Conservation (phyloP, 1,140 invertebrate species). For the Dendrolimus punctatus region DNA sequence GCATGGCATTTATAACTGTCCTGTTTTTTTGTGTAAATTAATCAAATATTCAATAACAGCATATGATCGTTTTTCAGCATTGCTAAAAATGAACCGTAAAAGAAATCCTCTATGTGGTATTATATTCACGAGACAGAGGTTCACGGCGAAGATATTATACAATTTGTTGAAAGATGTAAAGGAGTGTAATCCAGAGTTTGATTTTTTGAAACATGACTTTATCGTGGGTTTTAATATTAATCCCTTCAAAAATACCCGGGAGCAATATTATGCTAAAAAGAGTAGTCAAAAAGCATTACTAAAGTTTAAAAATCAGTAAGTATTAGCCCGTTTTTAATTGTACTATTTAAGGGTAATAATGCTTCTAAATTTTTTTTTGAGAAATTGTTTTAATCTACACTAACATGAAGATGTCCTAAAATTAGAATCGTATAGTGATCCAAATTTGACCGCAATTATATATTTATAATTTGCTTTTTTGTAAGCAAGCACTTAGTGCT, state of each 20-base stretch:
- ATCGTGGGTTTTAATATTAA: constrained; percentile 78
- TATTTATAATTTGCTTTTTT: too few relatives aligned
- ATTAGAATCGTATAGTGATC: too few relatives aligned
- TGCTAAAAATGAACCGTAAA: constrained; percentile 34
- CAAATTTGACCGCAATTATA: too few relatives aligned
- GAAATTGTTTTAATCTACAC: background rate
- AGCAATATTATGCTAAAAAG: constrained; percentile 75
- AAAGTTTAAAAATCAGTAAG: constrained; percentile 69
- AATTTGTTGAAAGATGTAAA: constrained; percentile 78
- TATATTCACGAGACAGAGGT: constrained; percentile 86
- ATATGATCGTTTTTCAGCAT: constrained; percentile 25
- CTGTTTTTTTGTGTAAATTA: too few relatives aligned
- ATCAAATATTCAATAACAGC: too few relatives aligned
- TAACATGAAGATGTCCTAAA: background rate
- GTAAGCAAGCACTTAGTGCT: too few relatives aligned
- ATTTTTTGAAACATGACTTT: constrained; percentile 79
- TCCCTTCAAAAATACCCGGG: constrained; percentile 70
- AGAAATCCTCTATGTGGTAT: constrained; percentile 79
- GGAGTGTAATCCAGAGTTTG: constrained; percentile 58
- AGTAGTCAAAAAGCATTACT: constrained; percentile 66
- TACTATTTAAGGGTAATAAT: background rate
- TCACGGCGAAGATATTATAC: constrained; percentile 84
- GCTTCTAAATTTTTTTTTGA: constrained; percentile 1
- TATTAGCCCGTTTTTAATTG: constrained; percentile 4
- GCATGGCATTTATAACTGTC: too few relatives aligned